A percentile compares a stretch with the other conserved stretches of the same genome.
phyloP scores from a whole-genome alignment of 2,888 invertebrate species.

The Trachelus iudaicus region DNA sequence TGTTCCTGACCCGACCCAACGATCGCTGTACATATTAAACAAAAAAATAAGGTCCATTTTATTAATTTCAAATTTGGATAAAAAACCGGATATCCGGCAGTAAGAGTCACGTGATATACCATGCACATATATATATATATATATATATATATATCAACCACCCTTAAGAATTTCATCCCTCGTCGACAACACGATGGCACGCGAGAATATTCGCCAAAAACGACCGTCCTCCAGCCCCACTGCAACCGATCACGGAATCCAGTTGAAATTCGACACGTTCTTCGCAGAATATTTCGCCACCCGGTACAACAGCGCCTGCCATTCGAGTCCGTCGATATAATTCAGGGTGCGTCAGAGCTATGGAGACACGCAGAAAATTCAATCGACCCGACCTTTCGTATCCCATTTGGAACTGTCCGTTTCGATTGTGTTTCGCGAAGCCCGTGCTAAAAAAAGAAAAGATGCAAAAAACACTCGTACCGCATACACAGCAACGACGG shows the following conservation, averaged over 20 bases:
- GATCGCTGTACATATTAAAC: too few relatives aligned
- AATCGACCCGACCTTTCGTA: neutral
- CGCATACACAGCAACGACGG: neutral
- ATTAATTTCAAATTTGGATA: too few relatives aligned
- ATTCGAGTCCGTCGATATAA: neutral
- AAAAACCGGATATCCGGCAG: too few relatives aligned
- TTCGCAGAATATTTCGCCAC: neutral
- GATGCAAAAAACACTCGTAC: neutral
- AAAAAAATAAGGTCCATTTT: too few relatives aligned
- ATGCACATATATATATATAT: too few relatives aligned
- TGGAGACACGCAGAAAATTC: slow-evolving; percentile 11
- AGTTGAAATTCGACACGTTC: neutral
- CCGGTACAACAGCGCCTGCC: neutral
- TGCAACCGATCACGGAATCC: neutral
- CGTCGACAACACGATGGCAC: neutral
- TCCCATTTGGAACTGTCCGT: neutral
- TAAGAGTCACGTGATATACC: too few relatives aligned
- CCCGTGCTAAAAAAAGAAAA: too few relatives aligned
- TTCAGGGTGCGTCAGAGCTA: neutral
- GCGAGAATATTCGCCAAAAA: neutral
- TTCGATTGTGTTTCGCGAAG: neutral
- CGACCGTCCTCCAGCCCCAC: too few relatives aligned
- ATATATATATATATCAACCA: neutral
- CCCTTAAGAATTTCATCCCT: neutral
- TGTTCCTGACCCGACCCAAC: slow-evolving; percentile 24